Evolutionary conservation across 2,797 vertebrate species (phyloP), one percentile per base, ranked within the genome.

Genomic region (Prunella strophiata): DNA sequence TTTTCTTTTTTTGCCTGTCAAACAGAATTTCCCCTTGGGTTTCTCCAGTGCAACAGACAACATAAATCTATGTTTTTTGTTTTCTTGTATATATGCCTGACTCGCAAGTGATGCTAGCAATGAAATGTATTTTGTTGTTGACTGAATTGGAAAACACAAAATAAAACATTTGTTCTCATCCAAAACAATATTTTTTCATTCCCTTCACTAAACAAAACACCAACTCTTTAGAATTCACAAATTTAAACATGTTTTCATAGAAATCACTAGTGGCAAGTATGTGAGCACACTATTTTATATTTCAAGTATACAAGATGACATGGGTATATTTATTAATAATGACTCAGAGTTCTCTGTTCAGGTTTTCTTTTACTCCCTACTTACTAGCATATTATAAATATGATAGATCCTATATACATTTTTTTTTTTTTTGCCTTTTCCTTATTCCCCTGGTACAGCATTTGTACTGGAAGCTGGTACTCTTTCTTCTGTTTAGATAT

Each of bases 141-240:
- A 84, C 32, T 90, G 67, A 87, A 86, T 26, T 91, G 42, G 85
- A 92, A 85, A 81, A 78, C 36, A 76, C 29, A 71, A 92, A 92
- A 80, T 61, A 68, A 92, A 94, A 86, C 82, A 85, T 88, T 93
- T 91, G 42, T 94, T 66, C 68, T 89, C 82, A 94, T 94, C 47
- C 73, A 94, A 94, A 94, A 72, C 61, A 96, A 74, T 38, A 20
- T 81, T 88, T 85, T 65, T 88, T 92, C 71, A 17, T 93, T 89
- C 14, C 14, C 13, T 84, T 36, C 36, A 45, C 43, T 88, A 91
- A 95, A 86, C 27, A 94, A 88, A 95, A 78, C 42, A 88, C 54
- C 58, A 85, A 21, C 43, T 85, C 89, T 78, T 92, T 45, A 87
- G 51, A 58, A 18, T 85, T 84, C 55, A 43, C 36, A 85, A 68